Base-by-base conservation (phyloP, 2,113 vertebrate species). In the Scatophagus argus region DNA sequence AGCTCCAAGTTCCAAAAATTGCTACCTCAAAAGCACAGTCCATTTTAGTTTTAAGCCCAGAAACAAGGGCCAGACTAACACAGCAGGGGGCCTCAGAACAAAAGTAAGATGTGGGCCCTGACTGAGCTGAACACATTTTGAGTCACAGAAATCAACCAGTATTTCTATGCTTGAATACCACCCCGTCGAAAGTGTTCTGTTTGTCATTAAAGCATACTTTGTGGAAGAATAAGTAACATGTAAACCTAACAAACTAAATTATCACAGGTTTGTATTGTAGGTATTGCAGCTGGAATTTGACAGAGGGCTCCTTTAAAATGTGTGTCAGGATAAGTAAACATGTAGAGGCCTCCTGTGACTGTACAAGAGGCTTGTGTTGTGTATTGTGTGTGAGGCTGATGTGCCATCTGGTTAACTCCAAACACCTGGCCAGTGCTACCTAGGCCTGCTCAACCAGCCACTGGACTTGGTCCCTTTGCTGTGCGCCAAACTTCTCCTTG, bases 401-500 rank as follows among this genome's bases (percentile, higher is more conserved):
- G n/a, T n/a, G n/a, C n/a, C n/a, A n/a, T n/a, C n/a, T n/a, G n/a
- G n/a, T n/a, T n/a, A n/a, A n/a, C n/a, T n/a, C n/a, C n/a, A n/a
- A n/a, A n/a, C n/a, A n/a, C n/a, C n/a, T n/a, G n/a, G n/a, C n/a
- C n/a, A n/a, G n/a, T n/a, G n/a, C n/a, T n/a, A n/a, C n/a, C n/a
- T n/a, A n/a, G n/a, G n/a, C n/a, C n/a, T n/a, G n/a, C n/a, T n/a
- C n/a, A n/a, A n/a, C n/a, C n/a, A n/a, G n/a, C n/a, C n/a, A n/a
- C n/a, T n/a, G n/a, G n/a, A n/a, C n/a, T n/a, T n/a, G n/a, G n/a
- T n/a, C n/a, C n/a, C n/a, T n/a, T n/a, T n/a, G n/a, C n/a, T n/a
- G n/a, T n/a, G n/a, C n/a, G n/a, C n/a, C 41, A 76, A 62, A 14
- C 73, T 54, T 58, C 25, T 69, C 46, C 16, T 25, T 23, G 13